Evolutionary conservation across 2,113 vertebrate species (phyloP), one percentile per base, ranked within the genome.

Genomic region (Myanophis thanlyinensis): DNA sequence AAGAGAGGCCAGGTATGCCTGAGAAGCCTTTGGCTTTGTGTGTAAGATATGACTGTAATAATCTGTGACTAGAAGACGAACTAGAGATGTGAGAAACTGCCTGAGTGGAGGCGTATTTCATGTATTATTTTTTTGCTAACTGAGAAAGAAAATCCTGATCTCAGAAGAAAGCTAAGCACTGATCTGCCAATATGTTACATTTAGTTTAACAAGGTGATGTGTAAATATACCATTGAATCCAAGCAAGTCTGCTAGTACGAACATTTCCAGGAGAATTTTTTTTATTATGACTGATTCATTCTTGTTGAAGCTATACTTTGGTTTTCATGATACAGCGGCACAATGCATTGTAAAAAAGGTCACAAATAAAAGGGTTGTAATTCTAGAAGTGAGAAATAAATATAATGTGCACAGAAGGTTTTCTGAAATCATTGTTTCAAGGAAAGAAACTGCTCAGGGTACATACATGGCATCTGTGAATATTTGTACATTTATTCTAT

Each of bases 251-350:
- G 87, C 23, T 87, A 85, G 35, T 30, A 89, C 20, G 22, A 85
- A 59, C 27, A 40, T 89, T 89, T 46, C 46, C 87, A 49, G 84
- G 59, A 88, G 47, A 62, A 10, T 87, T 8, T 51, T 59, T 56
- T 27, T 59, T 59, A 56, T 73, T 85, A 59, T n/a, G 84, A 84
- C 44, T 89, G 30, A 30, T 40, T 85, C 35, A 85, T 89, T 53
- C 30, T 59, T n/a, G 89, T 49, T 92, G 91, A 89, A 92, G 30
- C 22, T 7, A 49, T 85, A 89, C 89, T 89, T 80, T 73, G 84
- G 46, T 89, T 89, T 89, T 89, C 44, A 85, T 89, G 87, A 92
- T 92, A 85, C 35, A 92, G 48, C 46, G 11, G 92, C 52, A 49
- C 8, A 85, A 53, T 30, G 35, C 84, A 30, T 53, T 92, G 73